Evolutionary conservation across 2,797 vertebrate genomes (phyloP), one percentile per base, ranked within the genome.

Genomic region (Hypotaenidia philippensis): DNA sequence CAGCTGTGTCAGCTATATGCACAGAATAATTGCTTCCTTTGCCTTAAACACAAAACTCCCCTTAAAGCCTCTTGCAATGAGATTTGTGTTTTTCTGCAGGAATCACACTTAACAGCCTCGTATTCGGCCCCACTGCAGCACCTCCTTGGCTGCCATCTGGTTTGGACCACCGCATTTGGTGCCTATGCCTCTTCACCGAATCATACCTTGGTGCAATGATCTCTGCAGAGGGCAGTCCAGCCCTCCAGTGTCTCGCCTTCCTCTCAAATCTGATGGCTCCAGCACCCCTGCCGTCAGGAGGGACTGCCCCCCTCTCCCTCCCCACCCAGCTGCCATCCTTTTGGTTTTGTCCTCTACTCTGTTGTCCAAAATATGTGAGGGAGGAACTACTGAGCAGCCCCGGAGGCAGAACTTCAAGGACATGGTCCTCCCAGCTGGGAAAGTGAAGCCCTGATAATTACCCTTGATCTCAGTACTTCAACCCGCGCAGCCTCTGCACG

Each of bases 11-110:
- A 4, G 81, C 49, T 55, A 87, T 91, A 83, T 10, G 44, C 63
- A 68, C 76, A 93, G 53, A 95, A 87, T 90, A 93, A 96, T 96
- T 95, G 63, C 86, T 96, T 90, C 83, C 11, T 8, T 60, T 96
- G 86, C 89, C 64, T 92, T 68, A 41, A 8, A 50, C 32, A n/a
- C 47, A 89, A 90, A 94, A 82, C 36, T 71, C 6, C 1, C 40
- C 77, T 40, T 68, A 47, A 77, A 90, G 49, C 72, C 74, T 22
- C 75, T 87, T 66, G 45, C 75, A 60, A 83, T n/a, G 66, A 66
- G 32, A 53, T 80, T 11, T 75, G 29, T 21, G 55, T 50, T 71
- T 47, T 76, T 76, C 52, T 82, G 61, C 2, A 5, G 59, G 50
- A 71, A 55, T 71, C 53, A 72, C 72, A 80, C 80, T 81, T 45